Evolutionary conservation across 1,140 invertebrate species (phyloP).

Genomic region (Planococcus citri): DNA sequence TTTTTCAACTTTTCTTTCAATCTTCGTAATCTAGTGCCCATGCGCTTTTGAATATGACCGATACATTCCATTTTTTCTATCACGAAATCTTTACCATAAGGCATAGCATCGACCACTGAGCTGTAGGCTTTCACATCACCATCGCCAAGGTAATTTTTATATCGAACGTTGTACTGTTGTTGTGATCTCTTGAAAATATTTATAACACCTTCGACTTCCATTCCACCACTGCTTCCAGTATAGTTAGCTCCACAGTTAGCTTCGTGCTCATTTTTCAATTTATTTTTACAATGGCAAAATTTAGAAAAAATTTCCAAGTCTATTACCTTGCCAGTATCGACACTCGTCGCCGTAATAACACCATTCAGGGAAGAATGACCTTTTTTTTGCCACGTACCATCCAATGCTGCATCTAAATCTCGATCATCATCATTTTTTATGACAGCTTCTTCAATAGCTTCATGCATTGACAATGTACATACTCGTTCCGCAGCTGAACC

Average conservation of each 20-base stretch:
- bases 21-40: slow-evolving; percentile 22
- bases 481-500: background rate
- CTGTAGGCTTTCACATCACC: too few species aligned
- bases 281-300: too few species aligned
- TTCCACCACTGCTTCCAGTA: too few species aligned
- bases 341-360: slow-evolving; percentile 21
- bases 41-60: slow-evolving; percentile 26
- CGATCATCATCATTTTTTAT: background rate
- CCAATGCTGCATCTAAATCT: slow-evolving; percentile 23
- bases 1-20: too few species aligned
- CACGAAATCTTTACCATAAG: slow-evolving; percentile 17
- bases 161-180: too few species aligned
- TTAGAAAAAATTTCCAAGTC: too few species aligned
- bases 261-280: too few species aligned
- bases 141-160: too few species aligned
- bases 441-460: background rate
- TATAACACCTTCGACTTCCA: too few species aligned
- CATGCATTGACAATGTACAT: slow-evolving; percentile 1
- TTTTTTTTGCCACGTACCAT: slow-evolving; percentile 27
- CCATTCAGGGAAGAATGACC: slow-evolving; percentile 26
- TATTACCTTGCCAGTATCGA: slow-evolving; percentile 25
- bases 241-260: too few species aligned
- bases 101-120: background rate
- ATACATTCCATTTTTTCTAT: slow-evolving; percentile 27
- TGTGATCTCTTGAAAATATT: too few species aligned